A percentile compares a stretch with the other conserved stretches of the same genome.
phyloP scores from a whole-genome alignment of 1,140 invertebrate genomes.

The Pemphigus obesinymphae region DNA sequence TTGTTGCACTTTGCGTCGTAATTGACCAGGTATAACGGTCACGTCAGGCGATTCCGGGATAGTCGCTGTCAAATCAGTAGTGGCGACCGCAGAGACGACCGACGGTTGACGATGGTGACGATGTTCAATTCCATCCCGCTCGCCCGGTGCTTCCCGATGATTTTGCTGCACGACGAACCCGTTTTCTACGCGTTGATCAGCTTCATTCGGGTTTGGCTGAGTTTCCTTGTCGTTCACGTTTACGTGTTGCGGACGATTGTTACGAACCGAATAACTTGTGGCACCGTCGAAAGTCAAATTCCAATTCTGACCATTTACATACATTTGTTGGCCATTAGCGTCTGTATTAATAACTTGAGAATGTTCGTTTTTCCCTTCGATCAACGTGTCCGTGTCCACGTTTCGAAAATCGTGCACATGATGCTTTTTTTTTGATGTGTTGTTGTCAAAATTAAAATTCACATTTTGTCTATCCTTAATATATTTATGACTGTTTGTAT shows the following conservation, averaged over 20 bases:
- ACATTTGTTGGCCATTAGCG: no score
- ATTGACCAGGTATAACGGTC: background rate
- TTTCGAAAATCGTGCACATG: background rate
- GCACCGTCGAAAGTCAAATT: background rate
- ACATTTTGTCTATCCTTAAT: background rate
- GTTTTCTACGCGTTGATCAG: background rate
- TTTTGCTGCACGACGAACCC: background rate
- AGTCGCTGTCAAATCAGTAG: background rate
- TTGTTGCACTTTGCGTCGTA: background rate
- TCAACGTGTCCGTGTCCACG: no score
- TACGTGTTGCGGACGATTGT: background rate
- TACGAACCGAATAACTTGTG: background rate
- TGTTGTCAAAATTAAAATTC: no score
- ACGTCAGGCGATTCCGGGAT: no score
- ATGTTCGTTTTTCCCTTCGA: background rate
- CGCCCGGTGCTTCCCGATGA: background rate
- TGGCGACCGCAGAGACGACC: no score
- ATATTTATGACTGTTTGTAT: no score
- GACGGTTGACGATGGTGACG: background rate
- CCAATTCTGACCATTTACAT: background rate
- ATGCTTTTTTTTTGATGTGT: background rate
- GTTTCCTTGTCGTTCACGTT: background rate
- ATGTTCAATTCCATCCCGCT: background rate
- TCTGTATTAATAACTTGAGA: background rate
- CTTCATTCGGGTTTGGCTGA: no score